Evolutionary conservation across 2,113 vertebrate genomes (phyloP).

Genomic region (Phaethornis superciliosus): DNA sequence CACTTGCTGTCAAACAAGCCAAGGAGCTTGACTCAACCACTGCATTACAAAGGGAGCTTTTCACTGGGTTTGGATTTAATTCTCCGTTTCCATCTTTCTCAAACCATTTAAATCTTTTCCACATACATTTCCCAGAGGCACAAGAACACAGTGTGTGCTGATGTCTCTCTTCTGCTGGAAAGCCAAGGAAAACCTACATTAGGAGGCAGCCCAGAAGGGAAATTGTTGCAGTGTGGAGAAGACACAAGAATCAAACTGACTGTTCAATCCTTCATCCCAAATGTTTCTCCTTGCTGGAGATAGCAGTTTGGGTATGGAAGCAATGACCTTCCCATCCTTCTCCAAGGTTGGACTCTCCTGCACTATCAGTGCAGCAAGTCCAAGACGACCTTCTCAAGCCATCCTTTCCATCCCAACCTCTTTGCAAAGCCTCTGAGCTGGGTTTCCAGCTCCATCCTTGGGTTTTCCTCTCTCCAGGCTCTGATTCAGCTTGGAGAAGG

Average conservation of each 20-base stretch:
- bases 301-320: not conserved
- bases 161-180: not conserved
- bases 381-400: not conserved
- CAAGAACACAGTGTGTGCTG: not conserved
- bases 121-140: not conserved
- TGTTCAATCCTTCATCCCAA: not conserved
- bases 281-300: not conserved
- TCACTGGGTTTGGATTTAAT: not conserved
- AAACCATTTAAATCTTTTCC: not conserved
- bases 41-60: not conserved
- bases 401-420: fast-evolving
- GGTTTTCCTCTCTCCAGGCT: not conserved
- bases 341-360: no score
- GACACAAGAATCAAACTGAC: not conserved
- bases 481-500: not conserved
- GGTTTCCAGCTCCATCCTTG: not conserved
- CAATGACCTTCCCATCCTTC: not conserved
- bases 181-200: not conserved
- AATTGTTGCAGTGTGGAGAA: not conserved
- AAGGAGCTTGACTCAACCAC: not conserved
- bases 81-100: not conserved
- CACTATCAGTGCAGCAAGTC: not conserved
- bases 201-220: not conserved
- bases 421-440: not conserved
- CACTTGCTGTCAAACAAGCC: not conserved